Percentiles rank a stretch among this genome's conserved stretches.
These are phyloP conservation scores for Rhamphomyia laevipes DNA, from an alignment of 2,888 invertebrate genomes.

Conservation along the genomic window DNA sequence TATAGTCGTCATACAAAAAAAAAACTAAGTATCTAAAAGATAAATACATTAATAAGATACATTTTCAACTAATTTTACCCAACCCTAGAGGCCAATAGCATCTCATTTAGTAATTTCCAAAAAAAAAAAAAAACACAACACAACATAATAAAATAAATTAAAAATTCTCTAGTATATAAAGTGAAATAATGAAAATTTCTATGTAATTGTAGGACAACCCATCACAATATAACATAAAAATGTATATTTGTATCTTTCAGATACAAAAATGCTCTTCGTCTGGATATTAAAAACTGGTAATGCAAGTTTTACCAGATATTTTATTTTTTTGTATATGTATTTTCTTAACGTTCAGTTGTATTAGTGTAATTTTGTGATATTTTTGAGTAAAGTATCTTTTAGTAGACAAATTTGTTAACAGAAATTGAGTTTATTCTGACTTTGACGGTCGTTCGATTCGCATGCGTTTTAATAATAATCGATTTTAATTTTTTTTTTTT, in stretches of 20 bases:
- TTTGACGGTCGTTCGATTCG: constrained; percentile 34
- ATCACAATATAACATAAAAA: no score
- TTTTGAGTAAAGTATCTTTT: background rate
- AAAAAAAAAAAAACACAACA: no score
- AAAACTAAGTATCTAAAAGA: constrained; percentile 1
- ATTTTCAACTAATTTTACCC: background rate
- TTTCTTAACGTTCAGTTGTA: no score
- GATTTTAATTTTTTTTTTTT: background rate
- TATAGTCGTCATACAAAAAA: constrained; percentile 1
- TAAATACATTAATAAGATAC: background rate
- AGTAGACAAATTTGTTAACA: background rate
- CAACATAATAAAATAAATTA: no score
- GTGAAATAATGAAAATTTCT: no score
- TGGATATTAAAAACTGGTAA: no score
- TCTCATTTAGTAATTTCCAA: background rate
- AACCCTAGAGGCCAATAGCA: constrained; percentile 1
- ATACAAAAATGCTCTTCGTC: no score
- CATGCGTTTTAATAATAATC: constrained; percentile 12
- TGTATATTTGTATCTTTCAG: no score
- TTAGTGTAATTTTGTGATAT: background rate
- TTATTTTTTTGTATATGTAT: background rate
- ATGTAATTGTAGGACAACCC: background rate
- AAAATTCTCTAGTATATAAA: no score
- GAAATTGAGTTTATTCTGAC: constrained; percentile 29
- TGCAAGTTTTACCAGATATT: background rate